Evolutionary conservation across 2,797 vertebrate genomes (phyloP), one percentile per base, ranked within the genome.

Genomic region (Melopsittacus undulatus): DNA sequence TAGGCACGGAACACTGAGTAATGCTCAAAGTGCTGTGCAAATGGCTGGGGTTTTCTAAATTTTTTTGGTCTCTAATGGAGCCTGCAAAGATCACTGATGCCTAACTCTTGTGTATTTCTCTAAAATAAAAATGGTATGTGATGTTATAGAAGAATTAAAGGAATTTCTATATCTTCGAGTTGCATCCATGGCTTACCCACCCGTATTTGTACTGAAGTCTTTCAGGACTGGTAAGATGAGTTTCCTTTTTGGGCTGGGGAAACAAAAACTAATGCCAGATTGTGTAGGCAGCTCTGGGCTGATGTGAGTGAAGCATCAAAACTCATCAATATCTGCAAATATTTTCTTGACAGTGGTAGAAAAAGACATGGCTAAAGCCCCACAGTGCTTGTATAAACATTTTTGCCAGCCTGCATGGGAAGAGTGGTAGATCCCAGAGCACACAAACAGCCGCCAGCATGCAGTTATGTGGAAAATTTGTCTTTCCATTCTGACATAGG

Each of bases 221-320:
- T 91, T 76, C 67, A 84, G 20, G 63, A 82, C 59, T 91, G 20
- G 15, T 48, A 76, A 76, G 24, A 74, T 89, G 29, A 63, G 2
- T 66, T 83, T 70, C 22, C 5, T 80, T 87, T 87, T 70, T 27
- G 36, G 46, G 7, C 14, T 61, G 72, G n/a, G 29, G 26, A 85
- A 90, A 77, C 18, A 22, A 88, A 91, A 87, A 54, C 29, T 77
- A 45, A 59, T 74, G 78, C 26, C 43, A 57, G 51, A 42, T 77
- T 91, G 43, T 67, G 78, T 85, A 85, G 87, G 87, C 67, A 89
- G 89, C 43, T 76, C 36, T 90, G 68, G 34, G 48, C 42, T 85
- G 82, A 67, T 63, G 45, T 14, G 13, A 89, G 40, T 14, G 68
- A 67, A 85, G 59, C 34, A 87, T 40, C 46, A 80, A 67, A 85